phyloP scores from a whole-genome alignment of 35 echinoderm and acorn worm genomes.

The Amphiura filiformis region DNA sequence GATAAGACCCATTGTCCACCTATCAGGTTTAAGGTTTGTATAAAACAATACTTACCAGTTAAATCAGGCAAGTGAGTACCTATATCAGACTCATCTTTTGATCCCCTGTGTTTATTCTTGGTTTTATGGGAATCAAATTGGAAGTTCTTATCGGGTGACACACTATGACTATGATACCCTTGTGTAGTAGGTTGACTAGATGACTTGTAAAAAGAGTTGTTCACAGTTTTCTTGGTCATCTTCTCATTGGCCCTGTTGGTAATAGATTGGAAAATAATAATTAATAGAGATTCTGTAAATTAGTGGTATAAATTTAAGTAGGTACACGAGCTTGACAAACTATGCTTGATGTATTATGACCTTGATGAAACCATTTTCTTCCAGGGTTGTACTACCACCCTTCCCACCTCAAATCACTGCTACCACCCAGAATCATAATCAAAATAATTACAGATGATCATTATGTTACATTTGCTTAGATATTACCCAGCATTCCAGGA shows the following conservation, averaged over 20 bases:
- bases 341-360: no score
- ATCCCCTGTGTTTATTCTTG: background rate
- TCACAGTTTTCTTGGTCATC: background rate
- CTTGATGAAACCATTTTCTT: no score
- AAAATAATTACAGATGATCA: no score
- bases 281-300: background rate
- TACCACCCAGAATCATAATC: no score
- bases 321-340: no score
- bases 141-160: background rate
- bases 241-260: background rate
- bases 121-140: background rate
- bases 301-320: no score
- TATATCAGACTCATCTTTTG: background rate
- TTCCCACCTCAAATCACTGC: no score
- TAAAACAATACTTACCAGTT: background rate
- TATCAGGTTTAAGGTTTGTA: no score
- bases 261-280: background rate
- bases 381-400: no score
- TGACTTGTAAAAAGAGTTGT: background rate
- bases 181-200: background rate
- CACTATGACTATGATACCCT: background rate
- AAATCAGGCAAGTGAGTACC: background rate
- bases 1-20: no score
- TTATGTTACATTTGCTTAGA: no score
- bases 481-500: no score